Base-by-base conservation (phyloP, 2,888 invertebrate genomes). In the Melinopterus prodromus region DNA sequence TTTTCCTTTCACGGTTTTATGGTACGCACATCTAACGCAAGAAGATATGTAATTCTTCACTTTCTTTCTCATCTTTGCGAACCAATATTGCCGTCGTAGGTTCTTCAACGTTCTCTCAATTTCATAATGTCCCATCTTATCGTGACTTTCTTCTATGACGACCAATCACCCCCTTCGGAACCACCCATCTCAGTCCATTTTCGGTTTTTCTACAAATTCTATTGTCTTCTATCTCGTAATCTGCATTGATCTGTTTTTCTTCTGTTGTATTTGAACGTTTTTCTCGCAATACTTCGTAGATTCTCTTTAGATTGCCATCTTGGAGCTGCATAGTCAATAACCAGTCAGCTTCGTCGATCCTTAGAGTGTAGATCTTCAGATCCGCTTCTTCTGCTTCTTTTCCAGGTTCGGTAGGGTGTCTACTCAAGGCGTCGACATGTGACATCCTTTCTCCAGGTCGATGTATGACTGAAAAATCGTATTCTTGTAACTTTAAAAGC, bases 401-500 rank as follows among this genome's bases (percentile, higher is more conserved):
- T 5, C 16, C n/a, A 36, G 36, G 36, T 36, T 16, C 79, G 26
- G 70, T 35, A 38, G 37, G 26, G 70, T n/a, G 37, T n/a, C 78
- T 36, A 6, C 69, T 78, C 16, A 80, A 15, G 14, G 70, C 69
- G 16, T 78, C 53, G 3, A 69, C 74, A 26, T 77, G 77, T 14
- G 26, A 26, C 79, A 79, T 79, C 9, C 26, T 70, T 5, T n/a
- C 70, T 12, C 84, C 84, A 14, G 80, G 82, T 36, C 77, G 81
- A 78, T 84, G 80, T 70, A 84, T 82, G 9, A 83, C 79, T 1
- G 53, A 69, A 78, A 83, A 84, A 79, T 82, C 71, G 70, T 82
- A 84, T 26, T 84, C 83, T 12, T 81, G 80, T 69, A 84, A 53
- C 38, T 77, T 77, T 9, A 82, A n/a, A 69, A 72, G 76, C 79